Percentiles rank a stretch among this genome's conserved stretches.
phyloP scores from a whole-genome alignment of 2,888 invertebrate genomes.

The Drepana falcataria region DNA sequence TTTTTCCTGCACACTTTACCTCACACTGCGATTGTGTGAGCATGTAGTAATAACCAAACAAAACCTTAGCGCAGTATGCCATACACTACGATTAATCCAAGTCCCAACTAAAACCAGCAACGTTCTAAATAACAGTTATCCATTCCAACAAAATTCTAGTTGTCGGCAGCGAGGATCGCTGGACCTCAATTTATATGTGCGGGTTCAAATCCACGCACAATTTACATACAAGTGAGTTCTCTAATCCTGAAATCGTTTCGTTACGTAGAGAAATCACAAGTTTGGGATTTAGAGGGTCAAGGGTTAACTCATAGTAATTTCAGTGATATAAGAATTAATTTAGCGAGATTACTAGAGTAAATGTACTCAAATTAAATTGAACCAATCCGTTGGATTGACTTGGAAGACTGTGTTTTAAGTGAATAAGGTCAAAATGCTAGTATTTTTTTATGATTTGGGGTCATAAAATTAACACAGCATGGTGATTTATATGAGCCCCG shows the following conservation, averaged over 20 bases:
- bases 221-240: slow-evolving; percentile 43
- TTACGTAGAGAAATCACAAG: slow-evolving; percentile 32
- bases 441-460: too few species aligned
- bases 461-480: too few species aligned
- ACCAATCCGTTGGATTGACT: neutral
- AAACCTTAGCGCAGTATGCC: neutral
- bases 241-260: slow-evolving; percentile 37
- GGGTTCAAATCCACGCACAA: slow-evolving; percentile 27
- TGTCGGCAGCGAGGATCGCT: slow-evolving; percentile 27
- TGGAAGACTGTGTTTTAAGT: neutral
- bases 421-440: too few species aligned
- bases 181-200: slow-evolving; percentile 16
- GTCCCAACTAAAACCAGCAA: neutral
- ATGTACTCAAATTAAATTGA: neutral
- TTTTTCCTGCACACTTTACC: too few species aligned
- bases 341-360: neutral
- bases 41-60: neutral
- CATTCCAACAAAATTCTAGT: slow-evolving; percentile 35
- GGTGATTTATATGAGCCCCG: too few species aligned
- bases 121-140: slow-evolving; percentile 24
- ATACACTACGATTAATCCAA: neutral
- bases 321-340: slow-evolving; percentile 3
- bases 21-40: too few species aligned
- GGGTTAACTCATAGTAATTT: slow-evolving; percentile 27
- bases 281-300: slow-evolving; percentile 27